Base-by-base conservation (phyloP, 2,888 invertebrate species). In the Azorinus chamasolen region DNA sequence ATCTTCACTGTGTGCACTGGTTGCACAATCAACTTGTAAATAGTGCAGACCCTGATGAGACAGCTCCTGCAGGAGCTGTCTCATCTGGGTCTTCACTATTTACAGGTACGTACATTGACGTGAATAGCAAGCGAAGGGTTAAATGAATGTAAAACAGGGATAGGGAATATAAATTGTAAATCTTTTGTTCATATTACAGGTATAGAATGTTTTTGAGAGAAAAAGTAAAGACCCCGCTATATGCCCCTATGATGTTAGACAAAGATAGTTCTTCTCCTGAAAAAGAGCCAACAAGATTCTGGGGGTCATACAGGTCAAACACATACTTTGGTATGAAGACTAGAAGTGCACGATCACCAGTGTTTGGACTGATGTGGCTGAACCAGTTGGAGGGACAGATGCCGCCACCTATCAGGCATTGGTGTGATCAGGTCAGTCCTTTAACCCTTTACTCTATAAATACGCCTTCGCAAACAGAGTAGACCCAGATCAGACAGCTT, bases 281-380 rank as follows among this genome's bases (percentile, higher is more conserved):
- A n/a, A 79, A 85, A 6, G 85, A 84, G n/a, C 88, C 91, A 18
- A 80, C 79, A 4, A 79, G 88, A 48, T 91, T 88, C 68, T 99
- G 99, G 99, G 99, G 99, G 10, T 96, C 96, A 0, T 99, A 99
- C 92, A 91, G 93, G 64, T 89, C 93, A 4, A 85, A 91, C 18
- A 66, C 90, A 16, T 93, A 93, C 76, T 93, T 93, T 88, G 93
- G 93, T 3, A 64, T 99, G 91, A 97, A 98, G 93, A 97, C 97
- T 0, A 94, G 99, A 63, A 97, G 97, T 91, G 97, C 97, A 0
- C 94, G 96, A 64, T 98, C 99, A 0, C 95, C 98, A 0, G 96
- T 98, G 0, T 96, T 97, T 89, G 99, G 99, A 0, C 94, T 99
- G 24, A 98, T 99, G 98, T 99, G 99, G 99, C 97, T 99, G 91